Base-by-base conservation (phyloP, 2,113 vertebrate genomes). In the Cebidichthys violaceus region DNA sequence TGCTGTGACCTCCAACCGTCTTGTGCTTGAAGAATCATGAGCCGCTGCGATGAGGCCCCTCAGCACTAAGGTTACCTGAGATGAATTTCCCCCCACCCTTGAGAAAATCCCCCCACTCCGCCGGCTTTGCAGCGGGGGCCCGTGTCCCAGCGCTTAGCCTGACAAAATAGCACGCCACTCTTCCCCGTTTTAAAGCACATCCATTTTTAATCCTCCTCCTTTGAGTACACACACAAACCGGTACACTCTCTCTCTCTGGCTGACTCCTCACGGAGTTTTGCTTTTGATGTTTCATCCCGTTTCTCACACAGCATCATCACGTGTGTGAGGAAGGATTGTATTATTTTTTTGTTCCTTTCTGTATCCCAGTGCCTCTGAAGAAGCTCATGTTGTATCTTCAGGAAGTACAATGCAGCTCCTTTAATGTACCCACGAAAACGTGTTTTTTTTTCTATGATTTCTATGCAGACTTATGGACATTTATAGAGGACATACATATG, bases 141-240 rank as follows among this genome's bases (percentile, higher is more conserved):
- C 73, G 50, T 80, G 75, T 75, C 70, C 60, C 55, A n/a, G 69
- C 18, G 54, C 84, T 84, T 76, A 75, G 78, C 75, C 69, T 75
- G 87, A 77, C 79, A 88, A 91, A 89, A 86, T 69, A 91, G 78
- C 68, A 64, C 50, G 22, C 75, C 57, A 65, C 70, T 88, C 83
- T 79, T 75, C 50, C n/a, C 81, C 75, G 64, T 72, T 79, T 90
- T 79, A 72, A 82, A 75, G 75, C 70, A 18, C 88, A 89, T 90
- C 83, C 80, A 91, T 91, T 91, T 93, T 89, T 89, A 90, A 90
- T 88, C 81, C 77, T 20, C 17, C 35, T 47, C 39, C 57, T 82
- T 70, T 79, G 76, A 76, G 65, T 27, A 41, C 41, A 67, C 39
- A 50, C 45, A 33, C 52, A 66, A 22, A 67, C 35, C 54, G 33